phyloP scores from a whole-genome alignment of 2,888 invertebrate species.

The Melipona beecheii region DNA sequence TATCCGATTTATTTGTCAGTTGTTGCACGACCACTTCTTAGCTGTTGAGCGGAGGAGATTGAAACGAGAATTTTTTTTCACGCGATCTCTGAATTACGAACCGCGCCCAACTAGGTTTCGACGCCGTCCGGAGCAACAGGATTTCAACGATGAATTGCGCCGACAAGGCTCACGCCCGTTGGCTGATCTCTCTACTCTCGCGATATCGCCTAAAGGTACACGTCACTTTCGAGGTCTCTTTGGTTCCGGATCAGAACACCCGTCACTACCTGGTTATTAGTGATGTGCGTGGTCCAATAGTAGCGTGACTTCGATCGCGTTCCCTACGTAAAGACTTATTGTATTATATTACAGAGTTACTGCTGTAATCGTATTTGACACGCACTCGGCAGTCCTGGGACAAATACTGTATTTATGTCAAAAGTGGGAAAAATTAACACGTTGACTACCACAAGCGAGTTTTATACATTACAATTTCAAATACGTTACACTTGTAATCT shows the following conservation, averaged over 20 bases:
- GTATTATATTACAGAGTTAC: neutral
- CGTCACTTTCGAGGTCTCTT: slow-evolving; percentile 63
- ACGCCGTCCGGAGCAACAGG: neutral
- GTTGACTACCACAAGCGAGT: too few species aligned
- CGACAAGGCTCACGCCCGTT: slow-evolving; percentile 34
- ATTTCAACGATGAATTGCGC: slow-evolving; percentile 22
- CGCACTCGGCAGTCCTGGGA: neutral
- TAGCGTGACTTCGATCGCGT: neutral
- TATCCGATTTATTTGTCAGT: too few species aligned
- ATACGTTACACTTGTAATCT: too few species aligned
- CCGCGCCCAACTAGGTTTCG: neutral
- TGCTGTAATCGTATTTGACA: neutral
- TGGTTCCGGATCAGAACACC: slow-evolving; percentile 56
- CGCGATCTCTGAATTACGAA: neutral
- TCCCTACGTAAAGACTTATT: neutral
- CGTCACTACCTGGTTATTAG: slow-evolving; percentile 37
- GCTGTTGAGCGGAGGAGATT: neutral
- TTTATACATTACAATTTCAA: too few species aligned
- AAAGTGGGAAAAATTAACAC: too few species aligned
- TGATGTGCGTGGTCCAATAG: neutral
- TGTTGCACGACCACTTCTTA: too few species aligned
- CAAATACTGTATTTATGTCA: too few species aligned
- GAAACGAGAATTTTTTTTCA: neutral
- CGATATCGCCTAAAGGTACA: slow-evolving; percentile 45
- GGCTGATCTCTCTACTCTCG: slow-evolving; percentile 34